These are phyloP conservation scores for Pampusana beccarii DNA, from an alignment of 2,113 vertebrate species.

Conservation along the genomic window DNA sequence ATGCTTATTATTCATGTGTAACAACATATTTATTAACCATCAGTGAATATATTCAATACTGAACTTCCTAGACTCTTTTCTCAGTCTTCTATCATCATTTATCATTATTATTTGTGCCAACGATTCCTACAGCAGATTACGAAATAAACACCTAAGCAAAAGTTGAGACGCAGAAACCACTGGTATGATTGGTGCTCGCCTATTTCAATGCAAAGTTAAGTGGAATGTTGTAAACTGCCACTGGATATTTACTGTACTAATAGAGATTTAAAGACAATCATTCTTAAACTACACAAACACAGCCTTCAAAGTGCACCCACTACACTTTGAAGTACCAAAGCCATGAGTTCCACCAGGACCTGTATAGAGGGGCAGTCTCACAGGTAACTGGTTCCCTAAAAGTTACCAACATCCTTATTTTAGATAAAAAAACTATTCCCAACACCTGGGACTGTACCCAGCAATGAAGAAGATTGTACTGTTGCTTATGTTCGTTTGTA, in stretches of 20 bases:
- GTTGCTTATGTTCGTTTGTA: background rate
- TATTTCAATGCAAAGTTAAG: background rate
- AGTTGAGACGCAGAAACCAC: background rate
- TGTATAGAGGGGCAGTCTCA: rapidly evolving
- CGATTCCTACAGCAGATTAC: background rate
- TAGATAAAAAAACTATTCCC: background rate
- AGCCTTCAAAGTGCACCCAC: background rate
- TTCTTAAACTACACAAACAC: background rate
- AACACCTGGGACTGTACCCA: background rate
- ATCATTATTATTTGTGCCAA: background rate
- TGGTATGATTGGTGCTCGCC: background rate
- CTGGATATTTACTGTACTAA: background rate
- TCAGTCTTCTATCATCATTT: background rate
- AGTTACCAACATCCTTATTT: background rate
- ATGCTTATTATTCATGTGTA: background rate
- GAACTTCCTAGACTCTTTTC: background rate
- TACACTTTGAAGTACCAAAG: background rate
- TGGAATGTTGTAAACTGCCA: background rate
- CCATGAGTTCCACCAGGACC: background rate
- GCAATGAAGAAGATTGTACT: background rate
- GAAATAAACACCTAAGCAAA: background rate
- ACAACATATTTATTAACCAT: background rate
- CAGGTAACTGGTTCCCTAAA: background rate
- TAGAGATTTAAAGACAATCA: background rate
- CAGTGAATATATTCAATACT: background rate